phyloP scores from a whole-genome alignment of 2,888 invertebrate genomes.

The Rhingia campestris region DNA sequence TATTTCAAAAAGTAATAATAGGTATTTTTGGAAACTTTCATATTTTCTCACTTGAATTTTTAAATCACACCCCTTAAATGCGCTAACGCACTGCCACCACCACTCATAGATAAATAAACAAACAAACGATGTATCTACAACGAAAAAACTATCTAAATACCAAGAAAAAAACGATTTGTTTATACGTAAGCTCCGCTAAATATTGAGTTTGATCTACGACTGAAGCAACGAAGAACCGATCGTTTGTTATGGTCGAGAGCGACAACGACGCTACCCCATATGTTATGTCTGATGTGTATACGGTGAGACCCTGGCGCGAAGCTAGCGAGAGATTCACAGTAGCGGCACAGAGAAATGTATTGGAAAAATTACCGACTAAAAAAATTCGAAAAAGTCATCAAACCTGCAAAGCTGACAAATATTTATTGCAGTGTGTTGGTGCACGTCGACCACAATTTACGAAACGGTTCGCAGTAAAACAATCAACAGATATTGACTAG shows the following conservation, averaged over 20 bases:
- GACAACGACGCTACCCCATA: slow-evolving; percentile 11
- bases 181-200: slow-evolving; percentile 54
- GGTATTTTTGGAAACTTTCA: too few relatives aligned
- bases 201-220: slow-evolving; percentile 69
- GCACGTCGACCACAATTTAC: slow-evolving; percentile 24
- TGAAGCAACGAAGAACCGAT: slow-evolving; percentile 49
- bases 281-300: slow-evolving; percentile 28
- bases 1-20: slow-evolving; percentile 22
- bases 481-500: not conserved
- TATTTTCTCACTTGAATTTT: not conserved
- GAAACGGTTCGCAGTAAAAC: slow-evolving; percentile 10
- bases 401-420: slow-evolving; percentile 49
- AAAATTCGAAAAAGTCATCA: slow-evolving; percentile 44
- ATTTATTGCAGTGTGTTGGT: slow-evolving; percentile 9
- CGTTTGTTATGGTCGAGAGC: slow-evolving; percentile 37
- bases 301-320: not conserved
- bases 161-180: slow-evolving; percentile 7
- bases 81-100: slow-evolving; percentile 20
- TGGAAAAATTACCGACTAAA: slow-evolving; percentile 23
- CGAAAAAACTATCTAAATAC: slow-evolving; percentile 12
- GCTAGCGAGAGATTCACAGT: slow-evolving; percentile 3
- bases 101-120: slow-evolving; percentile 30
- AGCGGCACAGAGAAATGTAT: slow-evolving; percentile 17
- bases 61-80: slow-evolving; percentile 46
- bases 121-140: not conserved